phyloP scores from a whole-genome alignment of 2,888 invertebrate genomes.

The Globia sparganii region DNA sequence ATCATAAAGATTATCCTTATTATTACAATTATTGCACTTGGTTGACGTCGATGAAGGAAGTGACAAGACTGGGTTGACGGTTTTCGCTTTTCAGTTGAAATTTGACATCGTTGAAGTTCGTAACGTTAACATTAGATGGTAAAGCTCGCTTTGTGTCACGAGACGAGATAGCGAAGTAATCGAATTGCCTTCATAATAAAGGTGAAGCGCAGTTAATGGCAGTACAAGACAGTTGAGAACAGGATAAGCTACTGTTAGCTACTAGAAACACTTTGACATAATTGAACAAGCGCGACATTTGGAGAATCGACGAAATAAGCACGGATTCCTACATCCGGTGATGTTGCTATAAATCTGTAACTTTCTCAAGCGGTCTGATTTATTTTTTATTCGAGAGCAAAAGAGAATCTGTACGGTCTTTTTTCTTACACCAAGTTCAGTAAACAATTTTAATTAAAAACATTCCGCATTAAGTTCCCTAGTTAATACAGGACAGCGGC shows the following conservation, averaged over 20 bases:
- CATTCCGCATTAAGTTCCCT: not conserved
- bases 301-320: conserved; percentile 20
- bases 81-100: not conserved
- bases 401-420: not conserved
- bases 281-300: not conserved
- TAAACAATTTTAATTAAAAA: conserved; percentile 55
- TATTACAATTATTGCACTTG: too few relatives aligned
- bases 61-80: not conserved
- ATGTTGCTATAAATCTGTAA: conserved; percentile 39
- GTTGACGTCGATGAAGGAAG: too few relatives aligned
- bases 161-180: not conserved
- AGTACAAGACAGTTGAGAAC: not conserved
- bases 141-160: not conserved
- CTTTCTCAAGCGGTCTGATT: conserved; percentile 38
- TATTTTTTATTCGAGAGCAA: conserved; percentile 25
- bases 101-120: not conserved
- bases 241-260: not conserved
- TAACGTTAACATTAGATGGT: not conserved
- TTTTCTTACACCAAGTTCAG: conserved; percentile 24
- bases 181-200: not conserved
- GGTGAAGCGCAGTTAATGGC: not conserved
- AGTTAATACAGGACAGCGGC: not conserved
- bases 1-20: too few relatives aligned
- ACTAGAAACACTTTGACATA: not conserved
- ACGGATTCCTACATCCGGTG: conserved; percentile 7